Conservation (phyloP, 1,140 invertebrate species). For the Diuraphis noxia region DNA sequence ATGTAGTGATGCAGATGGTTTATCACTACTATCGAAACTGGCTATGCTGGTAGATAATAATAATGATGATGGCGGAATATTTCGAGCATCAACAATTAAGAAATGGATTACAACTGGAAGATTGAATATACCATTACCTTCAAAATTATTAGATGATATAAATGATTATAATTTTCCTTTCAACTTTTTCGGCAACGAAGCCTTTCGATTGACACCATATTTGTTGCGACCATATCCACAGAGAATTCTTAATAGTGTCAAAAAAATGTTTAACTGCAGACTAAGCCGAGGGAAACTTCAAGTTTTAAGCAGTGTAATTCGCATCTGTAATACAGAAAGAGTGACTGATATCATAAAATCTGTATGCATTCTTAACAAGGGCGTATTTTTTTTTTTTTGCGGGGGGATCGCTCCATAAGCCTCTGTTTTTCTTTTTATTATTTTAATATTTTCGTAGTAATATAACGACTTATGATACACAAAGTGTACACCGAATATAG, state of each 20-base stretch:
- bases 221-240: slow-evolving; percentile 58
- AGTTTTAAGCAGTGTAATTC: slow-evolving; percentile 48
- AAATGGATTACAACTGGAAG: slow-evolving; percentile 45
- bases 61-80: slow-evolving; percentile 60
- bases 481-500: no score
- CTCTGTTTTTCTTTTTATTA: no score
- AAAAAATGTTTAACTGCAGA: slow-evolving; percentile 60
- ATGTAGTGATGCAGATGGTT: slow-evolving; percentile 55
- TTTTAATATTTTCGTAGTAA: no score
- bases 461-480: no score
- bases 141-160: slow-evolving; percentile 55
- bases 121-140: slow-evolving; percentile 50
- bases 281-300: slow-evolving; percentile 58
- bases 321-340: slow-evolving; percentile 54
- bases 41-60: slow-evolving; percentile 57
- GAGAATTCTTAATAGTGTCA: slow-evolving; percentile 56
- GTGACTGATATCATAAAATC: slow-evolving; percentile 54
- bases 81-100: slow-evolving; percentile 49
- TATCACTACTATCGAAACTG: slow-evolving; percentile 59
- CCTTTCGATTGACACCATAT: slow-evolving; percentile 58
- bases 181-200: slow-evolving; percentile 58
- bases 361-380: slow-evolving; percentile 55
- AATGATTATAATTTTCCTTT: slow-evolving; percentile 54
- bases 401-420: no score
- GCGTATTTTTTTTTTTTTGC: no score